A percentile compares a stretch with the other conserved stretches of the same genome.
phyloP scores from a whole-genome alignment of 2,888 invertebrate species.

The Amorpha juglandis region DNA sequence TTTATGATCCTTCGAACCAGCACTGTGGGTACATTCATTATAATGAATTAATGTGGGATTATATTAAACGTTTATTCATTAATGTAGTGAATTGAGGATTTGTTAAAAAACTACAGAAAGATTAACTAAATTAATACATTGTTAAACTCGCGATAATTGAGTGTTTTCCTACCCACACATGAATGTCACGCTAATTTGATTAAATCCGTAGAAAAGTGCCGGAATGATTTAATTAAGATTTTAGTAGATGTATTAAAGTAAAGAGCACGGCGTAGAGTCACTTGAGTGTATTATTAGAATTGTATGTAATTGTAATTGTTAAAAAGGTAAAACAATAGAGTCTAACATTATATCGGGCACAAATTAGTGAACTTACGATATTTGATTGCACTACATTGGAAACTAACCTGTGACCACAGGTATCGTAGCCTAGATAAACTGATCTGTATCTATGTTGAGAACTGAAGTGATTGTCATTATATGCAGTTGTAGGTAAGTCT shows the following conservation, averaged over 20 bases:
- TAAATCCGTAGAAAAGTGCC: conserved; percentile 16
- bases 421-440: too few relatives aligned
- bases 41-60: neutral
- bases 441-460: too few relatives aligned
- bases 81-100: neutral
- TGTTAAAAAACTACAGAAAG: neutral
- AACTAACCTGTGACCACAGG: too few relatives aligned
- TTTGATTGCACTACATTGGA: too few relatives aligned
- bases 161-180: neutral
- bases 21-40: neutral
- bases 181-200: conserved; percentile 6
- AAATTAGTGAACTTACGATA: too few relatives aligned
- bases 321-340: too few relatives aligned
- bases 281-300: neutral
- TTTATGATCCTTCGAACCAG: conserved; percentile 13
- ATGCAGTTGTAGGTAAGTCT: too few relatives aligned
- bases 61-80: neutral
- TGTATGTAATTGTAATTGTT: too few relatives aligned
- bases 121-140: neutral
- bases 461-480: too few relatives aligned
- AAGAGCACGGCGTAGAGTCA: neutral
- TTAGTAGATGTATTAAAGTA: neutral
- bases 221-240: conserved; percentile 16
- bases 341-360: too few relatives aligned
- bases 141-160: conserved; percentile 8